These are phyloP conservation scores for Ectropis grisescens DNA, from an alignment of 1,140 invertebrate genomes.

Conservation along the genomic window DNA sequence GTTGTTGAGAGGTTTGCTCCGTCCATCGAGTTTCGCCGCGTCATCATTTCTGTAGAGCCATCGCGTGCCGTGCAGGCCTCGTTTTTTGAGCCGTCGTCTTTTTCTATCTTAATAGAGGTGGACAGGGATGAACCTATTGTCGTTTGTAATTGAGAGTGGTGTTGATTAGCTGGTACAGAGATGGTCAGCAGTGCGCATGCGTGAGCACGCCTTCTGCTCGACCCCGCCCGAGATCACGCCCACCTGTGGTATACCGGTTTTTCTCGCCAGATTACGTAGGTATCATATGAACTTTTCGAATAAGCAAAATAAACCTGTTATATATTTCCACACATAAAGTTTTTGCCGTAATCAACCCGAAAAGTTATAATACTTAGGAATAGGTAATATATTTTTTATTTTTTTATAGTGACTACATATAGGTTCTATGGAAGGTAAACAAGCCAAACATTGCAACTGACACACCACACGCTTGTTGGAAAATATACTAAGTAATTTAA, in stretches of 20 bases:
- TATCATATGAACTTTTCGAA: too few species aligned
- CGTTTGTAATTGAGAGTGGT: constrained; percentile 24
- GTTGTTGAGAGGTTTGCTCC: constrained; percentile 22
- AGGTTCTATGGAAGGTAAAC: too few species aligned
- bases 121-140: constrained; percentile 42
- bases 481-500: too few species aligned
- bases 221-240: constrained; percentile 53
- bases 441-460: too few species aligned
- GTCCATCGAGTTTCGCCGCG: constrained; percentile 25
- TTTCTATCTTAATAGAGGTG: constrained; percentile 34
- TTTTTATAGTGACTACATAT: too few species aligned
- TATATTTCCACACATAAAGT: too few species aligned
- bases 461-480: too few species aligned
- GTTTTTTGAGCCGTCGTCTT: constrained; percentile 28
- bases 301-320: too few species aligned
- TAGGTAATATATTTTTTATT: too few species aligned
- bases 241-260: constrained; percentile 47
- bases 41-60: constrained; percentile 45
- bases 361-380: too few species aligned
- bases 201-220: constrained; percentile 32
- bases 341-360: too few species aligned
- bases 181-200: constrained; percentile 39
- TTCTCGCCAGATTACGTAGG: too few species aligned
- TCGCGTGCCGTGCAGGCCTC: constrained; percentile 21
- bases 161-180: constrained; percentile 34